A percentile compares a stretch with the other conserved stretches of the same genome.
Evolutionary conservation across 2,888 invertebrate genomes (phyloP).

Genomic region (Rhagonycha fulva): DNA sequence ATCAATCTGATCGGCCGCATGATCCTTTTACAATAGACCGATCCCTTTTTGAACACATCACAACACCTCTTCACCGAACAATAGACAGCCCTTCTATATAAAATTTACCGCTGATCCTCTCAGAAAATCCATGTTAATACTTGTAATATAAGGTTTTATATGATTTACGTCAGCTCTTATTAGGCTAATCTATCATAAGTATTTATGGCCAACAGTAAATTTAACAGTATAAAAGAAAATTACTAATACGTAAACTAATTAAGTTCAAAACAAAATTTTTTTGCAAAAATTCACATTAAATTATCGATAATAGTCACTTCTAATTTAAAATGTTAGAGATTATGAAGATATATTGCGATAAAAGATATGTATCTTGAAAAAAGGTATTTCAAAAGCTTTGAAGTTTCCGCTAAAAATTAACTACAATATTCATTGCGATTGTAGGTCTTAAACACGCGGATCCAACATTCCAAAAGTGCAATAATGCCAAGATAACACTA

Average conservation of each 20-base stretch:
- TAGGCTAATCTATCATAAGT: conserved; percentile 23
- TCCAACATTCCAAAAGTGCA: conserved; percentile 37
- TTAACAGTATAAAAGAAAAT: not conserved
- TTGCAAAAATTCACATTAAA: not conserved
- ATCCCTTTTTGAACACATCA: conserved; percentile 47
- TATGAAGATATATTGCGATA: not conserved
- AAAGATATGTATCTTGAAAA: not conserved
- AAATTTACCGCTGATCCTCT: conserved; percentile 48
- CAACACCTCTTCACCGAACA: conserved; percentile 52
- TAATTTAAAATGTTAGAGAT: not conserved
- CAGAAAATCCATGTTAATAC: conserved; percentile 51
- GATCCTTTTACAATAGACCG: conserved; percentile 43
- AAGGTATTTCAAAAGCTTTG: conserved; percentile 13
- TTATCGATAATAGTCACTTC: not conserved
- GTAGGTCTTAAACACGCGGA: conserved; percentile 29
- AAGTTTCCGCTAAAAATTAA: conserved; percentile 32
- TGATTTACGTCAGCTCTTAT: conserved; percentile 44
- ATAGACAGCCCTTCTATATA: conserved; percentile 42
- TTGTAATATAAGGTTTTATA: conserved; percentile 44
- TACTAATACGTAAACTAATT: not conserved
- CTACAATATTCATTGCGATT: conserved; percentile 29
- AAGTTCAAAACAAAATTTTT: not conserved
- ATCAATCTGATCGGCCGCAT: conserved; percentile 43
- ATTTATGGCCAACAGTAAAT: not conserved
- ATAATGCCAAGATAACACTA: conserved; percentile 37